These are phyloP conservation scores for Phaenicophaeus curvirostris DNA, from an alignment of 2,797 vertebrate genomes.

Conservation along the genomic window DNA sequence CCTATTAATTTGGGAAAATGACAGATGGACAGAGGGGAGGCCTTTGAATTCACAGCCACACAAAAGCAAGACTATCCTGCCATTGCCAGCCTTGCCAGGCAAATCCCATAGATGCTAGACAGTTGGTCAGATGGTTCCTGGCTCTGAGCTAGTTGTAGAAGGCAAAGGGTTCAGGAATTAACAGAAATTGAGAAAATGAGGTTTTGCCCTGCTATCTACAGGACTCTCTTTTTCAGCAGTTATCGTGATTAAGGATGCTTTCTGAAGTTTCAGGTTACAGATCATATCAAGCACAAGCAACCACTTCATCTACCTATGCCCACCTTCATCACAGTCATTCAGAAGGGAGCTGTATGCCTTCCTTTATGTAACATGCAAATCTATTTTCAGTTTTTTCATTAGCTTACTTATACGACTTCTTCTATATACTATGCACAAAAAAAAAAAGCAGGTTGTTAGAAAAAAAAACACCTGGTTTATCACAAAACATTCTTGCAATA, in stretches of 20 bases:
- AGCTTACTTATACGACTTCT: neutral
- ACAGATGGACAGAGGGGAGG: neutral
- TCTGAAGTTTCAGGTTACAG: neutral
- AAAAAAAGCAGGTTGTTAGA: neutral
- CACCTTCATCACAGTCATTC: neutral
- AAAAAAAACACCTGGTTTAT: neutral
- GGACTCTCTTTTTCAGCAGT: neutral
- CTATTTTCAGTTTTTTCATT: neutral
- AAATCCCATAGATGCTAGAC: fast-evolving
- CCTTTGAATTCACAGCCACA: neutral
- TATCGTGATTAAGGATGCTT: conserved; percentile 4
- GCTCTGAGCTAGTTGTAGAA: neutral
- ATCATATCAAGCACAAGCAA: neutral
- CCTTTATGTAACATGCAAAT: neutral
- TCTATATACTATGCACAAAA: neutral
- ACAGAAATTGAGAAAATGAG: neutral
- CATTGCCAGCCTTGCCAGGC: fast-evolving
- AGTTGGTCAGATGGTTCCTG: neutral
- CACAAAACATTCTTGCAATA: neutral
- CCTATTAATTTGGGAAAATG: neutral
- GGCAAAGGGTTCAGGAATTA: neutral
- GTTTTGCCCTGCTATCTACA: neutral
- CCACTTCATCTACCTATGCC: neutral
- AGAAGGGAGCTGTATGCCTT: neutral
- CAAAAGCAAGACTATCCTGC: neutral